Evolutionary conservation across 92 coral and sea anemone genomes (phyloP).

Genomic region (Hydrozoanthus gracilis): DNA sequence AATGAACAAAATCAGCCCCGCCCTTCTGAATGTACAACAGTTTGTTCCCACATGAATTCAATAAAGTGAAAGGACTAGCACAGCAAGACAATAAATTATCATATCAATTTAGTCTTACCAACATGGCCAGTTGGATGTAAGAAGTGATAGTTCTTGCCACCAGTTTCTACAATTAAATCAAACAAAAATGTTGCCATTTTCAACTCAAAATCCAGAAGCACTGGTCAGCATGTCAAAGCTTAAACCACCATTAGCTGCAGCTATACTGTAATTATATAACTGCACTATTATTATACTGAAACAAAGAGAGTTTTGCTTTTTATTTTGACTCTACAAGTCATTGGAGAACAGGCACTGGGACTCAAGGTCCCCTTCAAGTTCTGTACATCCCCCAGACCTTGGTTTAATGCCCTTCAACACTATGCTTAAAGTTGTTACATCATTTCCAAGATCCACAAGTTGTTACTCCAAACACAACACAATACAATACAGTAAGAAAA

Average conservation of each 20-base stretch:
- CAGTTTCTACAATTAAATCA: slow-evolving; percentile 73
- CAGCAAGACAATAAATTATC: neutral
- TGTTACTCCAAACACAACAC: no score
- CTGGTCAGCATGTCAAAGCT: neutral
- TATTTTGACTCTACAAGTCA: no score
- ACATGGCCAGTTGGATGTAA: slow-evolving; percentile 84
- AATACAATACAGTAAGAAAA: no score
- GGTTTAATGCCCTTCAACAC: no score
- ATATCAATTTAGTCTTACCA: slow-evolving; percentile 48
- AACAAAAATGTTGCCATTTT: neutral
- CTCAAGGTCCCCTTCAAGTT: no score
- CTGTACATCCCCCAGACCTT: no score
- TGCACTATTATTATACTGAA: neutral
- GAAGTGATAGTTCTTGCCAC: slow-evolving; percentile 97
- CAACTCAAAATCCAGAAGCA: neutral
- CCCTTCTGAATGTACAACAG: neutral
- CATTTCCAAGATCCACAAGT: no score
- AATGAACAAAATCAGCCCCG: no score
- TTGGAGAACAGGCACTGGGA: no score
- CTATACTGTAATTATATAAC: no score
- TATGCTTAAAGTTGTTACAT: no score
- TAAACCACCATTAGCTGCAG: neutral
- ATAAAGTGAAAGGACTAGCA: no score
- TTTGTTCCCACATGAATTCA: neutral
- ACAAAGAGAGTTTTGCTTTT: neutral